Percentiles rank a stretch among this genome's conserved stretches.
These are phyloP conservation scores for Zenarchopterus dispar DNA, from an alignment of 2,797 vertebrate genomes.

Conservation along the genomic window DNA sequence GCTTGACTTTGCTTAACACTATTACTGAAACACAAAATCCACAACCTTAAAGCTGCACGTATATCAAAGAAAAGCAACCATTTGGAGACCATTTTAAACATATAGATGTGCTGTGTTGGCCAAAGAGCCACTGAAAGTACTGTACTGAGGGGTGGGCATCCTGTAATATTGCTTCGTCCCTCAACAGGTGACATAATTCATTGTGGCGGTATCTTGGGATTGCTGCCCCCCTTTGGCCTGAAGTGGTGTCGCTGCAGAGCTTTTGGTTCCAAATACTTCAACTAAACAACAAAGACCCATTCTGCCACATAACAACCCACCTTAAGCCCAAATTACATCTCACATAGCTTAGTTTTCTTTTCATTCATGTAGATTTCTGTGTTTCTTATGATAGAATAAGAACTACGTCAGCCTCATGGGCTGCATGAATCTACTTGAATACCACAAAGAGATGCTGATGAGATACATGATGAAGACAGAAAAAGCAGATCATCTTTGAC, in stretches of 20 bases:
- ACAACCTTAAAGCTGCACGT: too few relatives aligned
- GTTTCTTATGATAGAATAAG: not conserved
- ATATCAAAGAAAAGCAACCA: too few relatives aligned
- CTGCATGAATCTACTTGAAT: not conserved
- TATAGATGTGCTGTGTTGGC: too few relatives aligned
- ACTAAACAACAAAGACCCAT: not conserved
- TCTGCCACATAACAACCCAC: not conserved
- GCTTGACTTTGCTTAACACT: not conserved
- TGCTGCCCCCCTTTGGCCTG: too few relatives aligned
- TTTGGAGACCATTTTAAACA: too few relatives aligned
- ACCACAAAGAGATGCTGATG: not conserved
- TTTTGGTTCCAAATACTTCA: not conserved
- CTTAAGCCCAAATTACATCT: not conserved
- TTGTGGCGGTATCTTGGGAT: too few relatives aligned
- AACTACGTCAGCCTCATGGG: conserved; percentile 2
- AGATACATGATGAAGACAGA: not conserved
- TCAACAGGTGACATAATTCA: too few relatives aligned
- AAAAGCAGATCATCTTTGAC: conserved; percentile 18
- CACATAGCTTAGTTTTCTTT: not conserved
- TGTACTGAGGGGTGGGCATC: too few relatives aligned
- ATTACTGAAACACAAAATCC: not conserved
- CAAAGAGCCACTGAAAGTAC: too few relatives aligned
- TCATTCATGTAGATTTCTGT: not conserved
- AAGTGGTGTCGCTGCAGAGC: too few relatives aligned
- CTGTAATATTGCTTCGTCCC: too few relatives aligned